phyloP scores from a whole-genome alignment of 1,140 invertebrate species.

The Trichogramma pretiosum region DNA sequence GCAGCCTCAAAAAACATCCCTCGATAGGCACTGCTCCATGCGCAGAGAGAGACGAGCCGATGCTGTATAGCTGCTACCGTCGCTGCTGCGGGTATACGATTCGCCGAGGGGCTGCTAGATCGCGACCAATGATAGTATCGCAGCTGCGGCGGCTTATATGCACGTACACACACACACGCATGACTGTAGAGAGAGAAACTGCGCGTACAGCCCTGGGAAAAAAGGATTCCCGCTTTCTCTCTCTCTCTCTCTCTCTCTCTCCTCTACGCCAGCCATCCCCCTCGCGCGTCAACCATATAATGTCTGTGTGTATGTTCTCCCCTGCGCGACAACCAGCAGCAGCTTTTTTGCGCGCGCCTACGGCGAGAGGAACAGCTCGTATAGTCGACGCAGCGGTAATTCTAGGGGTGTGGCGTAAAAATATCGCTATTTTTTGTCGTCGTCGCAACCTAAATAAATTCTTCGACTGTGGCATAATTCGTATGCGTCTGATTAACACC shows the following conservation, averaged over 20 bases:
- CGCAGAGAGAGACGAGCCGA: no score
- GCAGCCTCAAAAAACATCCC: no score
- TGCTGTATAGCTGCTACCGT: no score
- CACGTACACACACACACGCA: neutral
- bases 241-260: slow-evolving; percentile 8
- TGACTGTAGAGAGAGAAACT: neutral
- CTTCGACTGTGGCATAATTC: no score
- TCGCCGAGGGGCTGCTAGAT: slow-evolving; percentile 40
- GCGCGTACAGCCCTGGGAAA: slow-evolving; percentile 8
- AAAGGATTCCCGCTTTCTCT: slow-evolving; percentile 16
- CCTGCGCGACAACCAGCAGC: neutral
- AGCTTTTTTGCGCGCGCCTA: neutral
- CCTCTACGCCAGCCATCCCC: neutral
- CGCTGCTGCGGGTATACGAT: no score
- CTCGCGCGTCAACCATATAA: neutral
- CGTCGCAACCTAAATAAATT: no score
- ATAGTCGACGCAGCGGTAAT: no score
- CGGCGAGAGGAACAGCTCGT: neutral
- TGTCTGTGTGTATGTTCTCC: no score
- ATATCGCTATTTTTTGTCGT: no score
- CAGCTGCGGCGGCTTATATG: slow-evolving; percentile 28
- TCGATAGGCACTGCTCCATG: no score
- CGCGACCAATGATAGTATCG: slow-evolving; percentile 43
- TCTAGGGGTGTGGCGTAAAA: no score
- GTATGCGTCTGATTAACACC: no score